Conservation (phyloP, 1,140 invertebrate species). For the Diorhabda elongata region DNA sequence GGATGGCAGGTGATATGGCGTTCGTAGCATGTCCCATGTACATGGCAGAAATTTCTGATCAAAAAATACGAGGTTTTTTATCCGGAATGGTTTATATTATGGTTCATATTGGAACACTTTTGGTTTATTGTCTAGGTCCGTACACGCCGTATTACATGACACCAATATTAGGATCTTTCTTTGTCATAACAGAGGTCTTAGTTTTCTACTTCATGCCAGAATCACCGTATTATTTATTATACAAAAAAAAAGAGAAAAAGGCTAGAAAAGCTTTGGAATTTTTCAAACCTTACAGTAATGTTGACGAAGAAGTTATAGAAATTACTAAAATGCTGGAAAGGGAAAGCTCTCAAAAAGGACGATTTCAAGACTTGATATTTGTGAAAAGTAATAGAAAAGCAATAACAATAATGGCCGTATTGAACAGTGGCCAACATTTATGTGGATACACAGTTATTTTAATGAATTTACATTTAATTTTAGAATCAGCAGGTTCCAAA, state of each 20-base stretch:
- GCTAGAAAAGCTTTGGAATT: conserved; percentile 51
- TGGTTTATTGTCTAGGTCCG: conserved; percentile 33
- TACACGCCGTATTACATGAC: conserved; percentile 28
- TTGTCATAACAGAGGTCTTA: conserved; percentile 13
- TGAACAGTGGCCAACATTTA: conserved; percentile 55
- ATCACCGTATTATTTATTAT: conserved; percentile 31
- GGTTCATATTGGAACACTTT: conserved; percentile 35
- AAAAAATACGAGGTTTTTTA: conserved; percentile 37
- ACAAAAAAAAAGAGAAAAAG: conserved; percentile 40
- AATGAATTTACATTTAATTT: conserved; percentile 35
- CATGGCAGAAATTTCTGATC: conserved; percentile 41
- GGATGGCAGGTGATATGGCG: conserved; percentile 36
- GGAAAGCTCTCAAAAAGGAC: conserved; percentile 32
- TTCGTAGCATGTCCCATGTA: conserved; percentile 43
- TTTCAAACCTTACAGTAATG: conserved; percentile 34
- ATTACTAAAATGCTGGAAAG: conserved; percentile 37
- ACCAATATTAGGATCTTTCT: conserved; percentile 27
- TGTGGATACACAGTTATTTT: conserved; percentile 46
- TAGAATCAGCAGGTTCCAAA: conserved; percentile 31
- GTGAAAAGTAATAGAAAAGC: conserved; percentile 37
- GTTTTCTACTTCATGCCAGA: conserved; percentile 30
- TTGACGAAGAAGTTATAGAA: conserved; percentile 50
- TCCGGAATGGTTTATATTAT: conserved; percentile 36
- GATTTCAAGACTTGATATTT: conserved; percentile 33
- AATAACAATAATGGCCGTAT: conserved; percentile 40